Percentiles rank a stretch among this genome's conserved stretches.
Conservation (phyloP, 2,797 vertebrate species). For the Macrochelys suwanniensis region DNA sequence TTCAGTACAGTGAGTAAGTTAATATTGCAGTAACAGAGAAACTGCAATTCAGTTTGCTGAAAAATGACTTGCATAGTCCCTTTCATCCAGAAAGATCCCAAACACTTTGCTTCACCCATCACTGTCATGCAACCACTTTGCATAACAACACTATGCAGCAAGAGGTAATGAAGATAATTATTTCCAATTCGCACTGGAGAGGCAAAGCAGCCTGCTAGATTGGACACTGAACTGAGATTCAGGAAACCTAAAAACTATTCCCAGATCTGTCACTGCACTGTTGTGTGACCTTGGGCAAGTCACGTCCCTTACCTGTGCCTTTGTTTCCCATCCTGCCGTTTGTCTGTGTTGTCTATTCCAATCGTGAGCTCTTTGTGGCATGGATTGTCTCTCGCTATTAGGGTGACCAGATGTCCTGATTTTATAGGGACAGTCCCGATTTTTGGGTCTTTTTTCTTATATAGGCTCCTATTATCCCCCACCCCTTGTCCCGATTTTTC, state of each 20-base stretch:
- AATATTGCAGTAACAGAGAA: neutral
- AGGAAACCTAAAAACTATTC: neutral
- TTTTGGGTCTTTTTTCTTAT: too few relatives aligned
- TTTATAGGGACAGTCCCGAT: too few relatives aligned
- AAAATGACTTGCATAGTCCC: neutral
- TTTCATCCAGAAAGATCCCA: neutral
- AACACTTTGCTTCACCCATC: neutral
- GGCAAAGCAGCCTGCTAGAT: neutral
- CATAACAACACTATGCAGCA: neutral
- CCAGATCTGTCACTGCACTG: neutral
- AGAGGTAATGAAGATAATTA: neutral
- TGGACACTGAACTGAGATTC: neutral
- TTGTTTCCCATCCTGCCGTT: neutral
- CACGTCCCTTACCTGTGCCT: neutral
- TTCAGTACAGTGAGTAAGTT: neutral
- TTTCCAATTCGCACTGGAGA: neutral
- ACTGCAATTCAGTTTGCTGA: neutral
- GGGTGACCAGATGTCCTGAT: too few relatives aligned
- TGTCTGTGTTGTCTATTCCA: neutral
- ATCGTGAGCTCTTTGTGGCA: neutral
- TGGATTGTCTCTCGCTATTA: neutral
- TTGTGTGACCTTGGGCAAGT: neutral
- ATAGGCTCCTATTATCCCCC: too few relatives aligned
- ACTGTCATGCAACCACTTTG: neutral
- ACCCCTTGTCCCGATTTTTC: too few relatives aligned